A percentile compares a stretch with the other conserved stretches of the same genome.
phyloP scores from a whole-genome alignment of 2,113 vertebrate genomes.

The Otus sunia region DNA sequence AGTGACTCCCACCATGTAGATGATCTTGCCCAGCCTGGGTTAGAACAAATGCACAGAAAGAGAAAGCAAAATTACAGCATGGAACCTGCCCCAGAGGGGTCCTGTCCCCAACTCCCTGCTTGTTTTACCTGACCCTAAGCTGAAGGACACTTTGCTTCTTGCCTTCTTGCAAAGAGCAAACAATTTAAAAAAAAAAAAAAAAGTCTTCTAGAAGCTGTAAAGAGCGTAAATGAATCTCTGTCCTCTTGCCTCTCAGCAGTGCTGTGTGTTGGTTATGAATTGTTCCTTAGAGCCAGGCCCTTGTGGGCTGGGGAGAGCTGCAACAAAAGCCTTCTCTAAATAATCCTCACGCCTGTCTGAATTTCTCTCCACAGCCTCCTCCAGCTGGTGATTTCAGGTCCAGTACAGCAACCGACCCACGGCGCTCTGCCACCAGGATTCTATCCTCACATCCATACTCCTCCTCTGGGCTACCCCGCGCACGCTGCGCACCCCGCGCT shows the following conservation, averaged over 20 bases:
- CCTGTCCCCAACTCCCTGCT: background rate
- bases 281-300: background rate
- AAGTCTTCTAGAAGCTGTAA: background rate
- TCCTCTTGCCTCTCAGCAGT: background rate
- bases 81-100: background rate
- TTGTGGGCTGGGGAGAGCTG: background rate
- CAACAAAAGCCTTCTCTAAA: background rate
- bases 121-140: background rate
- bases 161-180: background rate
- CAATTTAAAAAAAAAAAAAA: background rate
- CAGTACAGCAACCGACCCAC: slow-evolving; percentile 83
- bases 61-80: background rate
- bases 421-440: slow-evolving; percentile 77
- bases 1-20: background rate
- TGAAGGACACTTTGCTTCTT: background rate
- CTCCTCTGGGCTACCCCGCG: slow-evolving; percentile 81
- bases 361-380: slow-evolving; percentile 82
- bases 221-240: background rate
- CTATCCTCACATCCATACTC: slow-evolving; percentile 93
- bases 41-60: background rate
- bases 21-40: background rate
- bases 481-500: slow-evolving; percentile 46
- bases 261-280: background rate
- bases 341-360: background rate
- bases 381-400: slow-evolving; percentile 94